Conservation (phyloP, 2,113 vertebrate genomes). For the Mobula hypostoma region DNA sequence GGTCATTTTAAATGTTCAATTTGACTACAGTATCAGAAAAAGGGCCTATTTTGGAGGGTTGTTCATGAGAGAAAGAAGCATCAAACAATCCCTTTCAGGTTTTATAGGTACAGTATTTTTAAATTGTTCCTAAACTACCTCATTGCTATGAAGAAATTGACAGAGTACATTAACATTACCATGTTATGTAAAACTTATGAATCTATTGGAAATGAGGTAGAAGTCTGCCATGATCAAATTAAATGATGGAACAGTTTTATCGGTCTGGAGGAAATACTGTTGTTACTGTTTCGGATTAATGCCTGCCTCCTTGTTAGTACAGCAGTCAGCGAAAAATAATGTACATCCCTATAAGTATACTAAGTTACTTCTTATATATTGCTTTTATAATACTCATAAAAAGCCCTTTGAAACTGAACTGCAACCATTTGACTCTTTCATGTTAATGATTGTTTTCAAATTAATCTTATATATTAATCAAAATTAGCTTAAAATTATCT, state of each 20-base stretch:
- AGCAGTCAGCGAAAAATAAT: neutral
- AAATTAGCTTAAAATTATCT: neutral
- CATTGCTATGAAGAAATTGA: neutral
- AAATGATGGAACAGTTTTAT: neutral
- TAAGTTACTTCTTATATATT: neutral
- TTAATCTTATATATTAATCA: neutral
- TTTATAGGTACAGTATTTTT: neutral
- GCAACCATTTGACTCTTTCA: neutral
- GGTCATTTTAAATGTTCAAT: neutral
- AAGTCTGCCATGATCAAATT: neutral
- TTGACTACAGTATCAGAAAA: neutral
- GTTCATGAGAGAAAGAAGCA: neutral
- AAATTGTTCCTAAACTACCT: neutral
- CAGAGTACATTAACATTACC: neutral
- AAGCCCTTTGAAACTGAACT: neutral
- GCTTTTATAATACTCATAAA: neutral
- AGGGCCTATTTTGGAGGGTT: neutral
- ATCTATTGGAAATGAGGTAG: neutral
- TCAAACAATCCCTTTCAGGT: neutral
- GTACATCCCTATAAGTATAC: neutral
- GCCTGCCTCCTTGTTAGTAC: neutral
- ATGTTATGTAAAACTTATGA: neutral
- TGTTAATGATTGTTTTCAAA: neutral
- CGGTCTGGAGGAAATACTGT: neutral
- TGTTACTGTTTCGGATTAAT: neutral